phyloP scores from a whole-genome alignment of 2,888 invertebrate genomes.

The Halocaridina rubra region DNA sequence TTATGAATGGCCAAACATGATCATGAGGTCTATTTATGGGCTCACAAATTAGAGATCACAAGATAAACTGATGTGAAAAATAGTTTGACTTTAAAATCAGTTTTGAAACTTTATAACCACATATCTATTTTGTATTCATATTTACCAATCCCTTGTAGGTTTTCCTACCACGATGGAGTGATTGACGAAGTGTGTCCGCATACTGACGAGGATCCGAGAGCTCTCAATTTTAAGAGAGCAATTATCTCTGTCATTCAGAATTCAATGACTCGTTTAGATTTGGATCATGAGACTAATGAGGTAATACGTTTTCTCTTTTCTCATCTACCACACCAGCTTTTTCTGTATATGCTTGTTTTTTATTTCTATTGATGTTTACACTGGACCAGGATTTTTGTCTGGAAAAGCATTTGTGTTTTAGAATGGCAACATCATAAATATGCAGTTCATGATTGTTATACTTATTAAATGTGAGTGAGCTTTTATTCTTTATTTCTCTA shows the following conservation, averaged over 20 bases:
- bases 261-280: slow-evolving; percentile 55
- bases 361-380: too few species aligned
- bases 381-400: too few species aligned
- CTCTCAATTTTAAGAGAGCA: slow-evolving; percentile 59
- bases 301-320: too few species aligned
- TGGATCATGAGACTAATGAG: slow-evolving; percentile 40
- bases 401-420: too few species aligned
- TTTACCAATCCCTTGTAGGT: neutral
- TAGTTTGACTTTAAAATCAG: neutral
- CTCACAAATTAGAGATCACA: neutral
- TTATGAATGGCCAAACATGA: too few species aligned
- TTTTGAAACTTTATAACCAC: neutral
- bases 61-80: neutral
- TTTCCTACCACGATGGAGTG: slow-evolving; percentile 53
- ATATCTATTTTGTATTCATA: neutral
- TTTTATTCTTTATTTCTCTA: too few species aligned
- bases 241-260: slow-evolving; percentile 53
- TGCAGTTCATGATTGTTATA: too few species aligned
- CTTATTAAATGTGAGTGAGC: too few species aligned
- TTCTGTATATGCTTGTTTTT: too few species aligned
- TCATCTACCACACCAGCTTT: too few species aligned
- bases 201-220: slow-evolving; percentile 23
- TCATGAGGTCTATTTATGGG: neutral
- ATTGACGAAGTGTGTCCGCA: slow-evolving; percentile 57
- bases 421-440: too few species aligned